Base-by-base conservation (phyloP, 2,888 invertebrate species). In the Ornithoptera alexandrae region DNA sequence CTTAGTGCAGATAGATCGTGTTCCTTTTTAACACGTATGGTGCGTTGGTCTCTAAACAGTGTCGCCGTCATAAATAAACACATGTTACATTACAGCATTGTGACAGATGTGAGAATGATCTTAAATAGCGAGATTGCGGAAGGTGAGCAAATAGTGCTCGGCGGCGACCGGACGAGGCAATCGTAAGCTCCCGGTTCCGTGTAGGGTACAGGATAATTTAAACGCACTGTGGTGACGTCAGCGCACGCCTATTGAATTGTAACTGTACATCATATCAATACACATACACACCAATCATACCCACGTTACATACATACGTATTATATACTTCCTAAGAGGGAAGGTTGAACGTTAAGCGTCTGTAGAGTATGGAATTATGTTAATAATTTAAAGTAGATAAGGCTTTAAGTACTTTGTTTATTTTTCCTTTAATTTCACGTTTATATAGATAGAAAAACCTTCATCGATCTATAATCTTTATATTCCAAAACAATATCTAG, bases 121-220 rank as follows among this genome's bases (percentile, higher is more conserved):
- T 66, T 61, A 69, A 70, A 56, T 50, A 72, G 59, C 70, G 80
- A 79, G 86, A 88, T 89, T 90, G 86, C 89, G 88, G 88, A 88
- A 89, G 85, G 82, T 80, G 82, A 80, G 81, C 81, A 83, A 80
- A 81, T 78, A 79, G 79, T 79, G 78, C 79, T 75, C 76, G 81
- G 80, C 79, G 78, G 76, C 77, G 82, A 86, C 91, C 91, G 92
- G 92, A 92, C 82, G 90, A 89, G 79, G 77, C 90, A 92, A 92
- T 92, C 90, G 84, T 77, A 78, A 82, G 82, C 83, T 85, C 89
- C 87, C 88, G 79, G 79, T 80, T 83, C 78, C 82, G 79, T 81
- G 81, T 77, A 81, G 83, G 86, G 85, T 50, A 86, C 83, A 78
- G 79, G 75, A 73, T 81, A 84, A 84, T 86, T 85, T 85, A 81